Percentiles rank a stretch among this genome's conserved stretches.
Conservation (phyloP, 2,888 invertebrate species). For the Sipha maydis region DNA sequence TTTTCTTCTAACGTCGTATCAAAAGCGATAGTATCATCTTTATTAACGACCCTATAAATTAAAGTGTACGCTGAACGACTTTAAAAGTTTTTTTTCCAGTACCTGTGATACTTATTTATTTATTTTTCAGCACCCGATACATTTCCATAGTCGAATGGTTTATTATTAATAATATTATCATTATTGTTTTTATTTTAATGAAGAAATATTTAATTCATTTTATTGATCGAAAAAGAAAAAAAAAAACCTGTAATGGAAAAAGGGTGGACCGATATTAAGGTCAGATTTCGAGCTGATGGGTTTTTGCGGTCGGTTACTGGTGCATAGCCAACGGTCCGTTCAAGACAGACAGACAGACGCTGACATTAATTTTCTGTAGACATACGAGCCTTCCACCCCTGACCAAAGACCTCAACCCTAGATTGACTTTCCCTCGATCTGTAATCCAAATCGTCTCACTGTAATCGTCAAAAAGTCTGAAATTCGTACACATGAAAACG, state of each 20-base stretch:
- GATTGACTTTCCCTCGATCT: not conserved
- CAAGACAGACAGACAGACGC: constrained; percentile 46
- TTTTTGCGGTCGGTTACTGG: constrained; percentile 49
- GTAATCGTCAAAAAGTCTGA: constrained; percentile 48
- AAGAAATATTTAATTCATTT: not conserved
- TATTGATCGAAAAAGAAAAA: not conserved
- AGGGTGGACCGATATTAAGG: constrained; percentile 46
- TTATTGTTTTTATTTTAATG: not conserved
- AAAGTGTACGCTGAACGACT: not conserved
- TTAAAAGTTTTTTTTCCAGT: constrained; percentile 13
- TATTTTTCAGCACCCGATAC: not conserved
- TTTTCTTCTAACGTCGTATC: constrained; percentile 10
- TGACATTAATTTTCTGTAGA: constrained; percentile 55
- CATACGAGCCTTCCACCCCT: not conserved
- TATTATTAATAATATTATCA: constrained; percentile 5
- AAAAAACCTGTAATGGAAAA: constrained; percentile 3
- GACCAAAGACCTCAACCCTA: not conserved
- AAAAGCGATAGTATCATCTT: constrained; percentile 32
- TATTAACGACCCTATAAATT: constrained; percentile 42
- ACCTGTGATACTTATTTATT: not conserved
- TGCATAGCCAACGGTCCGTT: constrained; percentile 40
- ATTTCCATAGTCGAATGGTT: not conserved
- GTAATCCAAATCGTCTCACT: constrained; percentile 40
- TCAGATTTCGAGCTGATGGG: constrained; percentile 50
- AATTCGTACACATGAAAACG: constrained; percentile 31